These are phyloP conservation scores for Riparia riparia DNA, from an alignment of 2,113 vertebrate genomes.

Conservation along the genomic window DNA sequence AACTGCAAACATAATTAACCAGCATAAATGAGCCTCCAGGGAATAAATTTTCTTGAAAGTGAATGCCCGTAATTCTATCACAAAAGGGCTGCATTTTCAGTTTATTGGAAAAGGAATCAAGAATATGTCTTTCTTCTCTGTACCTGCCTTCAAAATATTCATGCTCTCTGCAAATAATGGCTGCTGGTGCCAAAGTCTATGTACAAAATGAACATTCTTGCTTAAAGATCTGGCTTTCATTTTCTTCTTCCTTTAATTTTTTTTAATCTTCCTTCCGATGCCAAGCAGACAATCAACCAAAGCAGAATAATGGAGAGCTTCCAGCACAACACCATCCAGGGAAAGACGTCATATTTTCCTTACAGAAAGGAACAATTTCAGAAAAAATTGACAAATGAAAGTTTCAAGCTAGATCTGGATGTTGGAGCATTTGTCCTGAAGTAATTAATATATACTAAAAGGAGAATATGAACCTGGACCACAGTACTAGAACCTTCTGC, in stretches of 20 bases:
- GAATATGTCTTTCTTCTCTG: background rate
- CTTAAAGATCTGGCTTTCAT: background rate
- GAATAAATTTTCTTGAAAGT: constrained; percentile 23
- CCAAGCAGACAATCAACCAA: background rate
- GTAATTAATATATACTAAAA: background rate
- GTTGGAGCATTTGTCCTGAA: background rate
- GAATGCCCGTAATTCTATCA: background rate
- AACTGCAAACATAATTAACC: constrained; percentile 33
- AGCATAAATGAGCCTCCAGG: constrained; percentile 13
- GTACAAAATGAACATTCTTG: background rate
- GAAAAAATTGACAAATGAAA: background rate
- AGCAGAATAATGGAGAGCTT: background rate
- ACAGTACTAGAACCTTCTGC: background rate
- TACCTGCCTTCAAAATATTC: background rate
- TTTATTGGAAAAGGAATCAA: background rate
- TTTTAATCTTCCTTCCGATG: background rate
- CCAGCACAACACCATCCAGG: accelerated
- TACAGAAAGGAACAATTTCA: background rate
- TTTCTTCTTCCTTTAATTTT: background rate
- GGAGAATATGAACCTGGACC: background rate
- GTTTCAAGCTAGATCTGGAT: background rate
- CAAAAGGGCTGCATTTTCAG: background rate
- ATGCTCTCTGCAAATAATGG: background rate
- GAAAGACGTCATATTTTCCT: background rate
- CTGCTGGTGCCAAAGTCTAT: background rate